Evolutionary conservation across 2,888 invertebrate species (phyloP), one percentile per base, ranked within the genome.

Genomic region (Baccha elongata): DNA sequence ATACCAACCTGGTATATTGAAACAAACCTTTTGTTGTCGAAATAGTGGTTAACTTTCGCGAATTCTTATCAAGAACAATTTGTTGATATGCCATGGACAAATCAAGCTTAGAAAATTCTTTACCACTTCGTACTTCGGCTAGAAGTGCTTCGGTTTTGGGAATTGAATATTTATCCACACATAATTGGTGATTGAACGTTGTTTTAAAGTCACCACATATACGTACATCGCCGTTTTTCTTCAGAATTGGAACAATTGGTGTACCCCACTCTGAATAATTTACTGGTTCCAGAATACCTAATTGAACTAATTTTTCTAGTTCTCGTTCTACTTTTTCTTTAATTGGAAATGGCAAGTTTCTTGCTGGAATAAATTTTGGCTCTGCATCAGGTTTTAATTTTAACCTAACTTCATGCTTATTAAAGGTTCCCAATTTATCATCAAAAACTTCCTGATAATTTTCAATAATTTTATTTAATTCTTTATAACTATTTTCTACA

Each of bases 21-120:
- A 60, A 68, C 3, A 68, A 19, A n/a, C 75, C 68, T 76, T 44
- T 87, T 64, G 35, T 86, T 85, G 17, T 86, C 15, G 85, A 86
- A 83, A 87, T 86, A 0, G 87, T 86, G 15, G 86, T 80, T 15
- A 86, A 75, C 10, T 76, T 81, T 29, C 68, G 84, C 1, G 85
- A 85, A 15, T 84, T 69, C 23, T 88, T 87, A n/a, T 87, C 86
- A 5, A 87, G 53, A n/a, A 74, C 65, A 15, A 87, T 68, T 84
- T 90, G 88, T 46, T 87, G 86, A 84, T 88, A 90, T 4, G 88
- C 88, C 37, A 88, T 86, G 0, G 84, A 58, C 7, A 89, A 78
- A 73, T 90, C 89, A n/a, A 90, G 67, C 72, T 88, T 88, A 3
- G 86, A 84, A 76, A 89, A 90, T 13, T 79, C 55, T 29, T 21